Evolutionary conservation across 2,797 vertebrate genomes (phyloP), one percentile per base, ranked within the genome.

Genomic region (Propithecus perrieri): DNA sequence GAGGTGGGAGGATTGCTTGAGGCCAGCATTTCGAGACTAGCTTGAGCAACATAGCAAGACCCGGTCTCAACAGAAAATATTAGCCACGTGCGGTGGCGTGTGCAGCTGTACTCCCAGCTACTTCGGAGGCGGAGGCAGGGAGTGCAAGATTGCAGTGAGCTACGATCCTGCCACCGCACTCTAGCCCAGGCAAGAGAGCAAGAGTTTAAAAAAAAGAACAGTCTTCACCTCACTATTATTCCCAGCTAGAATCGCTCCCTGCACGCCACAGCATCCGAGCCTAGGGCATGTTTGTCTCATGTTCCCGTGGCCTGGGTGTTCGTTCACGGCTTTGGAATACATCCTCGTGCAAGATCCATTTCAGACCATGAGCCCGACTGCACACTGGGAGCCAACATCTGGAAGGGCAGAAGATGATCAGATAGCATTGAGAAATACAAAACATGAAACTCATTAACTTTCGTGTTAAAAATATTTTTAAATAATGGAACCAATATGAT

Each of bases 401-500:
- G 69, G 85, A 89, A 11, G 2, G 10, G 65, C 50, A 0, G 5
- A 84, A 13, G 41, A 85, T 12, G 69, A 46, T 24, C 48, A 18
- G 4, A 78, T 30, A 88, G 28, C 92, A 69, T 75, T 76, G 87
- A 26, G 4, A 96, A 86, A 83, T 71, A 91, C 67, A 93, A 93
- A 94, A 84, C 74, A 69, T 61, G 83, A 94, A 95, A 79, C 88
- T n/a, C 18, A 83, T 13, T 75, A 59, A 91, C 30, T 65, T 95
- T 97, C 78, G 26, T 65, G 89, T 80, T 76, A 84, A 95, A 97
- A 92, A 91, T 94, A 95, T 72, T 92, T 96, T 93, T 72, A 96
- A 97, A 89, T 91, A 93, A 80, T 38, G n/a, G 26, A 35, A 30
- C 33, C 50, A 75, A 65, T 72, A 55, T 85, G 85, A 94, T 46